Conservation (phyloP, 2,113 vertebrate species). For the Leptobrachium ailaonicum region DNA sequence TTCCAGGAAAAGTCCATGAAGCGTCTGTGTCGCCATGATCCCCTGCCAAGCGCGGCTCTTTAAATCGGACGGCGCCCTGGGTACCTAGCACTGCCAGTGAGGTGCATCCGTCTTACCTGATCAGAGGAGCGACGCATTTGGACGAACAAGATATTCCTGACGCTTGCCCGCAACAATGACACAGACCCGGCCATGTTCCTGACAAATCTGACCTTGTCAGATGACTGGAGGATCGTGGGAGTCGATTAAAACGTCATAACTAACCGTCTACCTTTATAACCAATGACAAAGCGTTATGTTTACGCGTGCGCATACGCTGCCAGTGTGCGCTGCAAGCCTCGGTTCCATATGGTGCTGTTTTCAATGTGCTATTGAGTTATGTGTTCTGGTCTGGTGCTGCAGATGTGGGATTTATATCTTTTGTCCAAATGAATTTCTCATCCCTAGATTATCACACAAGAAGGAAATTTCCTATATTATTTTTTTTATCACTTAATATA, state of each 20-base stretch:
- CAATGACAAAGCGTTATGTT: neutral
- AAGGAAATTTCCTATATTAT: too few relatives aligned
- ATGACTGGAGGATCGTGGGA: conserved; percentile 23
- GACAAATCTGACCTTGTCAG: conserved; percentile 34
- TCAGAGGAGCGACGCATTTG: conserved; percentile 42
- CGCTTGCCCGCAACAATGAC: conserved; percentile 9
- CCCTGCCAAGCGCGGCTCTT: neutral
- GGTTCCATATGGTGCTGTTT: too few relatives aligned
- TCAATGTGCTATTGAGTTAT: too few relatives aligned
- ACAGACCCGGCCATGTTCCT: conserved; percentile 24
- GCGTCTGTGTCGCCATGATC: neutral
- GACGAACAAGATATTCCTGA: conserved; percentile 24
- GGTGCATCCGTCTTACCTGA: conserved; percentile 4
- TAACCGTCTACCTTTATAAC: neutral
- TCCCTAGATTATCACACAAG: too few relatives aligned
- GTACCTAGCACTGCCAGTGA: too few relatives aligned
- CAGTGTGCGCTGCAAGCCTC: neutral
- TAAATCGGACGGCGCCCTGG: neutral
- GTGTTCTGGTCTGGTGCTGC: too few relatives aligned
- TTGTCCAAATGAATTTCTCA: too few relatives aligned
- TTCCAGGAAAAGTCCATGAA: neutral
- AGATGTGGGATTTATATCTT: too few relatives aligned
- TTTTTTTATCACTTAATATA: too few relatives aligned
- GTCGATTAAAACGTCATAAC: neutral
- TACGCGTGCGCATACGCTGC: conserved; percentile 7